These are phyloP conservation scores for Apaloderma vittatum DNA, from an alignment of 2,113 vertebrate genomes.

Conservation along the genomic window DNA sequence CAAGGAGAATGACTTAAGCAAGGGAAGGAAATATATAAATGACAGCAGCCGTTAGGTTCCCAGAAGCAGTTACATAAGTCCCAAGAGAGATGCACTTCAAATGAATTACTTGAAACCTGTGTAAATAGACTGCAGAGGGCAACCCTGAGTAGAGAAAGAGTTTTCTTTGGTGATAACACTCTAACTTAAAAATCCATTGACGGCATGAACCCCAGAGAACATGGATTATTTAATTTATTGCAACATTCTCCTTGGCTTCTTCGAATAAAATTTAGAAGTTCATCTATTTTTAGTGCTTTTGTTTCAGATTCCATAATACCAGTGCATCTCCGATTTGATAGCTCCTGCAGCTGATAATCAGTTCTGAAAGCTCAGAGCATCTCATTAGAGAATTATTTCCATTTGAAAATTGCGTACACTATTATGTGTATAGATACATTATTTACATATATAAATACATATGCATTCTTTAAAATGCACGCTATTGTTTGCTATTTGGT, in stretches of 20 bases:
- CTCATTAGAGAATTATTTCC: not conserved
- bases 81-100: not conserved
- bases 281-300: conserved; percentile 3
- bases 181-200: not conserved
- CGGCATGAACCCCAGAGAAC: not conserved
- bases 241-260: not conserved
- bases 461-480: not conserved
- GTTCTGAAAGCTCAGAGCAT: not conserved
- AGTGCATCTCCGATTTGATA: not conserved
- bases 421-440: not conserved
- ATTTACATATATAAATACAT: accelerated
- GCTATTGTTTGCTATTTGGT: not conserved
- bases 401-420: not conserved
- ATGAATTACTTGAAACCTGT: not conserved
- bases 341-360: not conserved
- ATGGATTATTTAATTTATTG: not conserved
- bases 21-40: not conserved
- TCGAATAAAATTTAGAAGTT: not conserved
- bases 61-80: not conserved
- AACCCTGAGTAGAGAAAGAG: not conserved
- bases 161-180: not conserved
- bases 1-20: not conserved
- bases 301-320: not conserved
- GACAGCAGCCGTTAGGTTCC: not conserved
- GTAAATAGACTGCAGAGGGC: not conserved